Evolutionary conservation across 2,888 invertebrate genomes (phyloP).

Genomic region (Tineola bisselliella): DNA sequence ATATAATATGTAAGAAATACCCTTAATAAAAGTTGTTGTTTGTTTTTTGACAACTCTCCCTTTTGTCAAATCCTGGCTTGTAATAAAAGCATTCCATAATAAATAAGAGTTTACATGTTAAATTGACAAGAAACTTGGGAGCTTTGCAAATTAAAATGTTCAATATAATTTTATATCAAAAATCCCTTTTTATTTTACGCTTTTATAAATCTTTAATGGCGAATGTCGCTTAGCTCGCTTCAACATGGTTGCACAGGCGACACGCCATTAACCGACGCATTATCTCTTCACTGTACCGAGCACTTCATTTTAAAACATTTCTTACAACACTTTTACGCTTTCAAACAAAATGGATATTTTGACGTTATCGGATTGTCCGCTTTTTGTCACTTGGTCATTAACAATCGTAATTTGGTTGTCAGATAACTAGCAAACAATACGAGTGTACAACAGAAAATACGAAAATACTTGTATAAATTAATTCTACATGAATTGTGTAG

Average conservation of each 20-base stretch:
- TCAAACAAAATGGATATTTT: constrained; percentile 2
- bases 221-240: constrained; percentile 30
- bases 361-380: neutral
- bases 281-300: constrained; percentile 35
- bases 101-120: neutral
- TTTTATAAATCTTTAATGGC: constrained; percentile 34
- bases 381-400: neutral
- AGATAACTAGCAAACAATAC: neutral
- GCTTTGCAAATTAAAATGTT: neutral
- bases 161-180: neutral
- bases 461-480: too few species aligned
- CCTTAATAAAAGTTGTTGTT: too few species aligned
- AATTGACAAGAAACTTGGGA: neutral
- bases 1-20: too few species aligned
- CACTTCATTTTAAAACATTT: constrained; percentile 31
- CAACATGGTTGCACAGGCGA: constrained; percentile 29
- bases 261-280: constrained; percentile 51
- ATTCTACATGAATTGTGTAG: too few species aligned
- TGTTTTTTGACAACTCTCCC: too few species aligned
- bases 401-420: neutral
- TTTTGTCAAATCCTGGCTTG: neutral
- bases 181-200: constrained; percentile 10
- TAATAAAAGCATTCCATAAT: neutral
- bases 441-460: too few species aligned
- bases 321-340: constrained; percentile 9